Base-by-base conservation (phyloP, 2,888 invertebrate species). In the Chrysolina haemoptera region DNA sequence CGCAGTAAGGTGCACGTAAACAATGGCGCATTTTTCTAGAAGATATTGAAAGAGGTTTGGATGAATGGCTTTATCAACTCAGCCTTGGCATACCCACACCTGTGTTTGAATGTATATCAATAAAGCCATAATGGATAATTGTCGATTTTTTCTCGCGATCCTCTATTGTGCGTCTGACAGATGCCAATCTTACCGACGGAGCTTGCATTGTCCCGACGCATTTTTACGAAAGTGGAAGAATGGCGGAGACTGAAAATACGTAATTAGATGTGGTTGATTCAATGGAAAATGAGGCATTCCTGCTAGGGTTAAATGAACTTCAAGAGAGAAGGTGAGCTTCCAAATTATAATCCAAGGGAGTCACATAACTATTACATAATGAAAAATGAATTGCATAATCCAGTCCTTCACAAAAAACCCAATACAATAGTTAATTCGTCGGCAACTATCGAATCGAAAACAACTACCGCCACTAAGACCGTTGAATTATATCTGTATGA, bases 91-190 rank as follows among this genome's bases (percentile, higher is more conserved):
- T 74, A 70, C 84, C 83, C 84, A 84, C 85, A 83, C 82, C 80
- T 81, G 80, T 82, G 80, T 82, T 83, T 83, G 82, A 83, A 84
- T 83, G 80, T 83, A 78, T 83, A 82, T 84, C 82, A 82, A 82
- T 82, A 82, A 82, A 81, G 74, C 78, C 74, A 82, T 82, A 83
- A 83, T 82, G 81, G 82, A 82, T 84, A 82, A 82, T 82, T 81
- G 80, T 81, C 66, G 73, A 71, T 71, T 77, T 79, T 79, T 82
- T 77, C 77, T 35, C 64, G 70, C 70, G 69, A 70, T 71, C 72
- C 22, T 55, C 81, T 73, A 80, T 82, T 82, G 82, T 82, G 71
- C 79, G 79, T 76, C 76, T 82, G 83, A 83, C 84, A 84, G 82
- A 84, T 84, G 83, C 83, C 83, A 84, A 83, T 84, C 83, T 82